Evolutionary conservation across 2,113 vertebrate genomes (phyloP).

Genomic region (Anguilla japonica): DNA sequence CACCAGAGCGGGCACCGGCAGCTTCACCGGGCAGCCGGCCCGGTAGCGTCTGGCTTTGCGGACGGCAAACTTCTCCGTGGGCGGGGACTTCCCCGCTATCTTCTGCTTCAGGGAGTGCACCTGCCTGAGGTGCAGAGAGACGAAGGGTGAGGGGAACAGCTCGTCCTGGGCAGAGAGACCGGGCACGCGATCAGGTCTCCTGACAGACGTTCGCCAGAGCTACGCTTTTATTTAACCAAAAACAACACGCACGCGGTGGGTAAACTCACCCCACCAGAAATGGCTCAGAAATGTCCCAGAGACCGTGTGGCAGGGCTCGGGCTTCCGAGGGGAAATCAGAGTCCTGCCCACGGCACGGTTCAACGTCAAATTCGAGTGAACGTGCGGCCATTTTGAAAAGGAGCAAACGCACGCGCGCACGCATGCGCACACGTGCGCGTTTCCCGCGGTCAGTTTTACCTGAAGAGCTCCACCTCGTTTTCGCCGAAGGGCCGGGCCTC

Average conservation of each 20-base stretch:
- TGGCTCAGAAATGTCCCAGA: too few species aligned
- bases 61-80: slow-evolving; percentile 81
- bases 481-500: slow-evolving; percentile 74
- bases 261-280: neutral
- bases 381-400: neutral
- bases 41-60: slow-evolving; percentile 77
- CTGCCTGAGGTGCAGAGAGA: slow-evolving; percentile 54
- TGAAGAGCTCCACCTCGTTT: slow-evolving; percentile 74
- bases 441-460: slow-evolving; percentile 50
- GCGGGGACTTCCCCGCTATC: slow-evolving; percentile 80
- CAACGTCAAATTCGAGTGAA: too few species aligned
- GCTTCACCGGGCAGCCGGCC: slow-evolving; percentile 46
- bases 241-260: neutral
- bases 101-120: slow-evolving; percentile 77
- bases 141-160: neutral
- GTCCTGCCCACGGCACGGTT: too few species aligned
- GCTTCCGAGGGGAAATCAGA: too few species aligned
- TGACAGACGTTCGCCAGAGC: neutral
- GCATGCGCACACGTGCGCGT: too few species aligned
- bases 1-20: slow-evolving; percentile 76
- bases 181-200: neutral
- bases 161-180: neutral
- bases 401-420: neutral
- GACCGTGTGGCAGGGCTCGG: too few species aligned
- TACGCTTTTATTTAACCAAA: neutral